Evolutionary conservation across 2,797 vertebrate species (phyloP).

Genomic region (Heliangelus exortis): DNA sequence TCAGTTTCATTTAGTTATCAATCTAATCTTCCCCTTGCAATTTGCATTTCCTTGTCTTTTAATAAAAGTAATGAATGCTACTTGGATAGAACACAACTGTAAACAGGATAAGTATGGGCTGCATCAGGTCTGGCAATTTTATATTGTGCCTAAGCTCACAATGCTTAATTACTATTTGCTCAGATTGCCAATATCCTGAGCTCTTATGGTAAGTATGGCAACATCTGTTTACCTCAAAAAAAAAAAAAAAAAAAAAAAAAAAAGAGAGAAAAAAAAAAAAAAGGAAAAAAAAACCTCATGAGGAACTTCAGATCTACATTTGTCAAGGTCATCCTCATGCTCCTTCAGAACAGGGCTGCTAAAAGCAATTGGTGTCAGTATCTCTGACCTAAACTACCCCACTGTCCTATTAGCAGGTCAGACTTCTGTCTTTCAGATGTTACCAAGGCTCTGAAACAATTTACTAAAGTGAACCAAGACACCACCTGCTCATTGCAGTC

Average conservation of each 20-base stretch:
- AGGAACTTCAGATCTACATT: neutral
- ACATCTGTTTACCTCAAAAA: neutral
- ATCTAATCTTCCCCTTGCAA: slow-evolving; percentile 26
- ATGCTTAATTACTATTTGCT: neutral
- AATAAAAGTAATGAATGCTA: slow-evolving; percentile 55
- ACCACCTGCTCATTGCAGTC: neutral
- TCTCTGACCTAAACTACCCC: slow-evolving; percentile 23
- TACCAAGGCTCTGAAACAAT: slow-evolving; percentile 34
- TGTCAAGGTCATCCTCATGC: neutral
- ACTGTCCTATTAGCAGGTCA: neutral
- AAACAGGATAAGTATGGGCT: neutral
- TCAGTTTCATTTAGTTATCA: neutral
- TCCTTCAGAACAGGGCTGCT: neutral
- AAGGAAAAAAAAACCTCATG: neutral
- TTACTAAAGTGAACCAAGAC: neutral
- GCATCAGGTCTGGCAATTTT: neutral
- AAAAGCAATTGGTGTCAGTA: neutral
- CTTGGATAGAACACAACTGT: neutral
- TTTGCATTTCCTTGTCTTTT: slow-evolving; percentile 34
- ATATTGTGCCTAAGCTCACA: neutral
- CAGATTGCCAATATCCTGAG: neutral
- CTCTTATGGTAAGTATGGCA: neutral
- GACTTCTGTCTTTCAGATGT: neutral
- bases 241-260: no score
- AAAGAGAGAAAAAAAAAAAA: no score